Evolutionary conservation across 2,888 invertebrate species (phyloP), one percentile per base, ranked within the genome.

Genomic region (Campopleginae sp.): DNA sequence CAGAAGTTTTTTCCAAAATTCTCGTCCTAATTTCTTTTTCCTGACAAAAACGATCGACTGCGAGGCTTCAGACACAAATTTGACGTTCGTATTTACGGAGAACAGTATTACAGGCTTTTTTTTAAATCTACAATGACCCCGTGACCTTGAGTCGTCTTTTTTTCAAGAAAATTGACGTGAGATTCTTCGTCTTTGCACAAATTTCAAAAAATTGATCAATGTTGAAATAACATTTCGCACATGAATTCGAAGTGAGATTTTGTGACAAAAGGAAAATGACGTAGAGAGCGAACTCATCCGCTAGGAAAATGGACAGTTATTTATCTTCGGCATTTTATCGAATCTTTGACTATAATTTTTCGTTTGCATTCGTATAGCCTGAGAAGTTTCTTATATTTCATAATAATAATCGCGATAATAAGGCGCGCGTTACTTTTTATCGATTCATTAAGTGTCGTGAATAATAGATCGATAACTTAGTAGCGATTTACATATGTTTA

Each of bases 281-380:
- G 76, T 74, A 48, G 80, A 84, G 54, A 66, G 71, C 71, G 78
- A 75, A 58, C 81, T 68, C 80, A 80, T 77, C 84, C 86, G 83
- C 74, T 82, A 87, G 19, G 84, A 86, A 85, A 90, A 91, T 88
- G 90, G 92, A 91, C 92, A 91, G 91, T 92, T 90, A 89, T 86
- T 90, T 90, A 87, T 88, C 27, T 91, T 91, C 91, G 90, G 90
- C 92, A 93, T 92, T 92, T 92, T 89, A 88, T 87, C 85, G 80
- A 84, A 86, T 27, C 83, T 78, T 68, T 84, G 14, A 42, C 14
- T 5, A 2, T 23, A 1, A 14, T 74, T 82, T 68, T 82, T 86
- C 58, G 78, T 48, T 44, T 85, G 38, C 38, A 82, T 87, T 81
- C 85, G 80, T 80, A n/a, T 78, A 33, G 70, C 84, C 63, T 82